These are phyloP conservation scores for Nomada lathburiana DNA, from an alignment of 2,888 invertebrate genomes.

Conservation along the genomic window DNA sequence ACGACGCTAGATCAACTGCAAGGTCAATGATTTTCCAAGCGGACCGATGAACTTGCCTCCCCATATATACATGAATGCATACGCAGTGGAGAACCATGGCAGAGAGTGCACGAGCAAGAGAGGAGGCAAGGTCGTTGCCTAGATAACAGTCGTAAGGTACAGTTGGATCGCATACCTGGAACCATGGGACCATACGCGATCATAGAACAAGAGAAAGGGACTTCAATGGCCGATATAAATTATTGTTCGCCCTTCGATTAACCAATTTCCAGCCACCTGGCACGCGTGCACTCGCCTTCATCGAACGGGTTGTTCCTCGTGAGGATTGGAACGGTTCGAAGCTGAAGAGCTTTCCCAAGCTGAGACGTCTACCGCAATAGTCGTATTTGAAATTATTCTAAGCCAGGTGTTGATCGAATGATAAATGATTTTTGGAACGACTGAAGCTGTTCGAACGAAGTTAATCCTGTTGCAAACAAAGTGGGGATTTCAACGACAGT, in stretches of 20 bases:
- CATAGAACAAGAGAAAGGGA: conserved; percentile 46
- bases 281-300: not conserved
- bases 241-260: conserved; percentile 8
- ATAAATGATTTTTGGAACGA: conserved; percentile 37
- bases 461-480: not conserved
- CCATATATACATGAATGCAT: not conserved
- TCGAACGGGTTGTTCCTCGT: not conserved
- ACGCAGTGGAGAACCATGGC: conserved; percentile 4
- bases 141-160: conserved; percentile 81
- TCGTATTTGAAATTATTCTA: not conserved
- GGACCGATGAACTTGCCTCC: conserved; percentile 73
- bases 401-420: conserved; percentile 52
- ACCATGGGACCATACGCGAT: conserved; percentile 38
- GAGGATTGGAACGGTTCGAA: too few species aligned
- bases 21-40: conserved; percentile 79
- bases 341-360: too few species aligned
- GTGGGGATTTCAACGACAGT: too few species aligned
- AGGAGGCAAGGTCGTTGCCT: conserved; percentile 80
- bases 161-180: conserved; percentile 76
- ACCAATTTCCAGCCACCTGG: not conserved
- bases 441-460: conserved; percentile 19
- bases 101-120: conserved; percentile 49
- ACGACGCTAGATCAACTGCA: conserved; percentile 68
- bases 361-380: too few species aligned
- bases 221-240: conserved; percentile 3